phyloP scores from a whole-genome alignment of 2,797 vertebrate genomes.

The Leptoclinus maculatus region DNA sequence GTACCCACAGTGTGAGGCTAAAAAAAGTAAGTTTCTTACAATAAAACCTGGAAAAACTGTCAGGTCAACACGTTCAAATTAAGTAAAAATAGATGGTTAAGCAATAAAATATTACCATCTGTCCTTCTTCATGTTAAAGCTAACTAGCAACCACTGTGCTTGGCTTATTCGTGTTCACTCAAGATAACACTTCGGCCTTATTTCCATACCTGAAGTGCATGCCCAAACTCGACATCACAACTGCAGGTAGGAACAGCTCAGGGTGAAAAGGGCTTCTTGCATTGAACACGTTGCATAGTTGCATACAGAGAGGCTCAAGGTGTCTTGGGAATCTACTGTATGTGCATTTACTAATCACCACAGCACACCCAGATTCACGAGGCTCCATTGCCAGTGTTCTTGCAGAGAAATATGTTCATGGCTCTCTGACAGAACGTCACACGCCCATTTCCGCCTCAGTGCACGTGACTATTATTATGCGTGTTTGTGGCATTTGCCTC shows the following conservation, averaged over 20 bases:
- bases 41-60: neutral
- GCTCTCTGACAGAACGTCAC: constrained; percentile 35
- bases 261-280: constrained; percentile 5
- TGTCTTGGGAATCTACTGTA: neutral
- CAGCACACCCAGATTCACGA: constrained; percentile 36
- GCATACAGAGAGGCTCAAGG: neutral
- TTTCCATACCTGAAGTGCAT: constrained; percentile 69
- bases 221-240: constrained; percentile 70
- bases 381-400: constrained; percentile 19
- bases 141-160: constrained; percentile 11
- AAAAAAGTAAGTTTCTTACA: neutral
- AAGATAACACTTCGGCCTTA: constrained; percentile 57
- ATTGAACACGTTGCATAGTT: neutral
- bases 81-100: neutral
- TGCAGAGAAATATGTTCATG: constrained; percentile 40
- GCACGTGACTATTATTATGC: neutral
- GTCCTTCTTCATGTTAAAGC: constrained; percentile 1
- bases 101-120: neutral
- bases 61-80: neutral
- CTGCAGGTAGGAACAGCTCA: constrained; percentile 53
- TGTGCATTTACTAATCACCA: constrained; percentile 33
- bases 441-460: constrained; percentile 49
- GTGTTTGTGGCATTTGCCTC: neutral
- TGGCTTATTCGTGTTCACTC: constrained; percentile 49
- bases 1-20: neutral